These are phyloP conservation scores for Monochamus saltuarius DNA, from an alignment of 1,140 invertebrate genomes.

Conservation along the genomic window DNA sequence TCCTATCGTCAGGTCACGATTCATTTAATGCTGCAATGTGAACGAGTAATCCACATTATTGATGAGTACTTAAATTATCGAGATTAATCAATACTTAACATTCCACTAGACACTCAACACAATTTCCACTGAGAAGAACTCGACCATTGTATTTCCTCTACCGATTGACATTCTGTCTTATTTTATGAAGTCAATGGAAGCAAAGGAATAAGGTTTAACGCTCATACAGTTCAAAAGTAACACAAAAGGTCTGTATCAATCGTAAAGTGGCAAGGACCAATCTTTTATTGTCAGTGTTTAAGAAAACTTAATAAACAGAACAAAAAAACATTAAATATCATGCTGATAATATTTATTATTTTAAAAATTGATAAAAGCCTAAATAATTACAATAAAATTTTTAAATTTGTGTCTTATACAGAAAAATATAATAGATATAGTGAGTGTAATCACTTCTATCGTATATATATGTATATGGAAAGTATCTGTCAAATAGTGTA, in stretches of 20 bases:
- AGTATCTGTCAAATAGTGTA: conserved; percentile 7
- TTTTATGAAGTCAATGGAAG: conserved; percentile 60
- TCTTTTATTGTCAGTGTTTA: neutral
- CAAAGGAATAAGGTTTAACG: conserved; percentile 20
- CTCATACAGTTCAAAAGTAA: neutral
- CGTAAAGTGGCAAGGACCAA: neutral
- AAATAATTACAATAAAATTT: neutral
- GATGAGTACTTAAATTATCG: no score
- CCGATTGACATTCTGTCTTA: conserved; percentile 87
- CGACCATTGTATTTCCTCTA: conserved; percentile 95
- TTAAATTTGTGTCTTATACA: no score
- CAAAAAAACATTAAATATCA: conserved; percentile 1
- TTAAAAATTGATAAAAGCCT: neutral
- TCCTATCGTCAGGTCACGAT: no score
- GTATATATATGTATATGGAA: neutral
- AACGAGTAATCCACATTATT: no score
- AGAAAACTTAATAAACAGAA: neutral
- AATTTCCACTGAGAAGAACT: conserved; percentile 97
- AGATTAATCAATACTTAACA: no score
- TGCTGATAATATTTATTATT: neutral
- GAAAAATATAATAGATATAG: no score
- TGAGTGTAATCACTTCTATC: no score
- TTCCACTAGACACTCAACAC: conserved; percentile 78
- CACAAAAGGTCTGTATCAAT: neutral
- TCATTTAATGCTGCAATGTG: no score